These are phyloP conservation scores for Pavo muticus DNA, from an alignment of 2,113 vertebrate genomes.

Conservation along the genomic window DNA sequence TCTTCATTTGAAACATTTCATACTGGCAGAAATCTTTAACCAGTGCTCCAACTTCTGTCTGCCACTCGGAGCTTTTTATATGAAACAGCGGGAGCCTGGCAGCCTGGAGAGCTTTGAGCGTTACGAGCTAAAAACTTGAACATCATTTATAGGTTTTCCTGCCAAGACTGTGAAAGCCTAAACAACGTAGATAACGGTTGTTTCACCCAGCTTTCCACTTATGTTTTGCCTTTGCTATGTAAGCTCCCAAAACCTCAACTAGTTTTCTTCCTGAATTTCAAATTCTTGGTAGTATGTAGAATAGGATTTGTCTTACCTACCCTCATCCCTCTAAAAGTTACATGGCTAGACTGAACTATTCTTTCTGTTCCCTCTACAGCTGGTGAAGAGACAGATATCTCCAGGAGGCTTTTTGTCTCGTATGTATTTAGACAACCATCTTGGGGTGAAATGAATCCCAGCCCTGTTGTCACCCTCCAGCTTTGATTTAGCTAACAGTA, in stretches of 20 bases:
- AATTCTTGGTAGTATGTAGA: background rate
- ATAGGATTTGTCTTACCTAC: slow-evolving; percentile 28
- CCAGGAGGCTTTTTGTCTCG: slow-evolving; percentile 60
- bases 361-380: slow-evolving; percentile 61
- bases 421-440: slow-evolving; percentile 65
- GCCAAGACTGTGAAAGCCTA: slow-evolving; percentile 60
- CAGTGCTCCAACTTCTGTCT: slow-evolving; percentile 63
- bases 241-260: slow-evolving; percentile 29
- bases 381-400: slow-evolving; percentile 39
- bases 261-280: slow-evolving; percentile 27
- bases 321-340: slow-evolving; percentile 21
- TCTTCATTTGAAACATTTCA: slow-evolving; percentile 61
- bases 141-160: slow-evolving; percentile 57
- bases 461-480: slow-evolving; percentile 43
- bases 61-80: slow-evolving; percentile 63
- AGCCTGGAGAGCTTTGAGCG: slow-evolving; percentile 41
- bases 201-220: slow-evolving; percentile 47
- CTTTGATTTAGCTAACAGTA: slow-evolving; percentile 50
- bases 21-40: slow-evolving; percentile 66
- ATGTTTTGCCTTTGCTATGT: slow-evolving; percentile 28
- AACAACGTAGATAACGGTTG: slow-evolving; percentile 40
- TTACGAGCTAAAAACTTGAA: slow-evolving; percentile 21
- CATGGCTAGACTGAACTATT: slow-evolving; percentile 12
- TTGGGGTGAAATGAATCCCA: slow-evolving; percentile 63
- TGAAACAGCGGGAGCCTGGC: slow-evolving; percentile 69